These are phyloP conservation scores for Carcina quercana DNA, from an alignment of 2,888 invertebrate genomes.

Conservation along the genomic window DNA sequence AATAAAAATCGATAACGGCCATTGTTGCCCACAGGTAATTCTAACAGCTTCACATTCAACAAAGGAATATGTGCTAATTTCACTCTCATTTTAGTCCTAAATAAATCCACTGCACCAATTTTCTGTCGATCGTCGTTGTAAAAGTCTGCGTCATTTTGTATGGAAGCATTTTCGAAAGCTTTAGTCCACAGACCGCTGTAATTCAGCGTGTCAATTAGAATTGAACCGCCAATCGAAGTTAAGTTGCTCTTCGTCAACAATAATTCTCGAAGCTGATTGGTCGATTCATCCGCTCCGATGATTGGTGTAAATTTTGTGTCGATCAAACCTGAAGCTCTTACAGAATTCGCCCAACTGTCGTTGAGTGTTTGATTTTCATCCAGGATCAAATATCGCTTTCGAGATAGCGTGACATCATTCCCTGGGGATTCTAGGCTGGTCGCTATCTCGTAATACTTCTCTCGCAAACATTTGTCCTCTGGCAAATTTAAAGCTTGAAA, in stretches of 20 bases:
- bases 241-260: slow-evolving; percentile 7
- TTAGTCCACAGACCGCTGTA: slow-evolving; percentile 27
- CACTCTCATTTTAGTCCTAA: slow-evolving; percentile 23
- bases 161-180: slow-evolving; percentile 21
- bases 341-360: slow-evolving; percentile 14
- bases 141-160: slow-evolving; percentile 22
- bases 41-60: slow-evolving; percentile 25
- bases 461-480: slow-evolving; percentile 19
- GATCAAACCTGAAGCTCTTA: slow-evolving; percentile 11
- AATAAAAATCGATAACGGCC: slow-evolving; percentile 28
- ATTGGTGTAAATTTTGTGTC: slow-evolving; percentile 14
- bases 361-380: slow-evolving; percentile 17
- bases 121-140: slow-evolving; percentile 22
- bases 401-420: slow-evolving; percentile 17
- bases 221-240: slow-evolving; percentile 14
- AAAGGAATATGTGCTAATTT: slow-evolving; percentile 23
- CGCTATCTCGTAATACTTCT: slow-evolving; percentile 25
- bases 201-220: slow-evolving; percentile 24
- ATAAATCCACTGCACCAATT: slow-evolving; percentile 25
- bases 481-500: slow-evolving; percentile 22
- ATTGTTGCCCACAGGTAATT: slow-evolving; percentile 25
- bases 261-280: slow-evolving; percentile 12
- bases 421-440: slow-evolving; percentile 19
- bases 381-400: slow-evolving; percentile 18
- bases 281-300: slow-evolving; percentile 13